Evolutionary conservation across 2,797 vertebrate genomes (phyloP).

Genomic region (Cryptoblepharus egeriae): DNA sequence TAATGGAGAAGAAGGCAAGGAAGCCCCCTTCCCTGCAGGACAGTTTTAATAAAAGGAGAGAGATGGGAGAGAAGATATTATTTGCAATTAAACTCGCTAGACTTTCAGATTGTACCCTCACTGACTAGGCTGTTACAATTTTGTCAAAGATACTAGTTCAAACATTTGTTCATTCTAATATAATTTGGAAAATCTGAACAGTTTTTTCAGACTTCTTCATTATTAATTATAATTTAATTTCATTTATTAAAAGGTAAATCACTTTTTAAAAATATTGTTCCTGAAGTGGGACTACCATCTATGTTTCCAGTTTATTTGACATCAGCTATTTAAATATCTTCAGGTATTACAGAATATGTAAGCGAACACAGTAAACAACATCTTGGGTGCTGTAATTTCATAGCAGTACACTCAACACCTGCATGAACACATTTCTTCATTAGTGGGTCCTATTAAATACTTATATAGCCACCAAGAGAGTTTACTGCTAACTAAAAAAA

Average conservation of each 20-base stretch:
- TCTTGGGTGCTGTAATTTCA: constrained; percentile 50
- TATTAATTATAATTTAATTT: constrained; percentile 47
- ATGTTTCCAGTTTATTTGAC: constrained; percentile 27
- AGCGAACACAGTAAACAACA: constrained; percentile 52
- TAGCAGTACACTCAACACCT: constrained; percentile 59
- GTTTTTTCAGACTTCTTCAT: constrained; percentile 36
- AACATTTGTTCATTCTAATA: constrained; percentile 56
- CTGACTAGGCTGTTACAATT: constrained; percentile 59
- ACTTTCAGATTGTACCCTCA: constrained; percentile 54
- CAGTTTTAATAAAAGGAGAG: too few relatives aligned
- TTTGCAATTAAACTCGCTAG: constrained; percentile 57
- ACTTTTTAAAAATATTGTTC: constrained; percentile 36
- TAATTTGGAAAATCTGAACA: constrained; percentile 31
- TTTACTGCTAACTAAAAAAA: constrained; percentile 57
- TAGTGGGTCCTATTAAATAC: constrained; percentile 59
- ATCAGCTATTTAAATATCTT: constrained; percentile 34
- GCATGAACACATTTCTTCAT: constrained; percentile 46
- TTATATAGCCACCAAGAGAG: constrained; percentile 61
- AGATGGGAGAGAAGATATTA: constrained; percentile 37
- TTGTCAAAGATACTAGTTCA: constrained; percentile 61
- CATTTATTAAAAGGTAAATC: constrained; percentile 22
- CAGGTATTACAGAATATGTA: constrained; percentile 39
- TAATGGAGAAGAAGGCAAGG: too few relatives aligned
- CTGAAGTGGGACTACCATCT: constrained; percentile 43
- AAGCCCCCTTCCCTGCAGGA: too few relatives aligned